Evolutionary conservation across 2,888 invertebrate species (phyloP), one percentile per base, ranked within the genome.

Genomic region (Stomorhina lunata): DNA sequence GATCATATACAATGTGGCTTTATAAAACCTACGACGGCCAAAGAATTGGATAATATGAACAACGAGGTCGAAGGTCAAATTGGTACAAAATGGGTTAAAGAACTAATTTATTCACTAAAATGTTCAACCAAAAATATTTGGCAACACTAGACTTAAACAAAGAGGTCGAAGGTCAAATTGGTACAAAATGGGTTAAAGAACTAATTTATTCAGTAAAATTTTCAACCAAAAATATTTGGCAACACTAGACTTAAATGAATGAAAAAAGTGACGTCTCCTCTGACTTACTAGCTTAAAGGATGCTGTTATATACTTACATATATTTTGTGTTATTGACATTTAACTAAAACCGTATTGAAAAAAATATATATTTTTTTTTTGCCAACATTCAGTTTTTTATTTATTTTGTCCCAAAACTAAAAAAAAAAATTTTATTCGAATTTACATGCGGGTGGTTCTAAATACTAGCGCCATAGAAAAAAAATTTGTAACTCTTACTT

Each of bases 401-500:
- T 17, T 4, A 15, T 27, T 50, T 12, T 17, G 4, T 17, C 12
- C 25, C 9, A 27, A 55, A 57, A 57, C 12, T 27, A 53, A 4
- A n/a, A 4, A 29, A 57, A 27, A 15, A 22, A 34, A 34, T 57
- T 27, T 27, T 80, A 12, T 48, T 48, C 15, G 7, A 27, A 29
- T 22, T 37, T 55, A 5, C 20, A 15, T 6, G 48, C 5, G 17
- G 27, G 37, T 48, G 45, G 66, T 10, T 17, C 50, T 59, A 59
- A 32, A 32, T 5, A 7, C 9, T 22, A 27, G 17, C n/a, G 27
- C 29, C 55, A 66, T 32, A 48, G 5, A 29, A 4, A 69, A 75
- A 48, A 27, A 65, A 10, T 22, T 34, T 57, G 29, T 29, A 79
- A 82, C 82, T 82, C 71, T 82, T 79, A 82, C 82, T 82, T 82